Evolutionary conservation across 2,888 invertebrate species (phyloP).

Genomic region (Cataglyphis albicans): DNA sequence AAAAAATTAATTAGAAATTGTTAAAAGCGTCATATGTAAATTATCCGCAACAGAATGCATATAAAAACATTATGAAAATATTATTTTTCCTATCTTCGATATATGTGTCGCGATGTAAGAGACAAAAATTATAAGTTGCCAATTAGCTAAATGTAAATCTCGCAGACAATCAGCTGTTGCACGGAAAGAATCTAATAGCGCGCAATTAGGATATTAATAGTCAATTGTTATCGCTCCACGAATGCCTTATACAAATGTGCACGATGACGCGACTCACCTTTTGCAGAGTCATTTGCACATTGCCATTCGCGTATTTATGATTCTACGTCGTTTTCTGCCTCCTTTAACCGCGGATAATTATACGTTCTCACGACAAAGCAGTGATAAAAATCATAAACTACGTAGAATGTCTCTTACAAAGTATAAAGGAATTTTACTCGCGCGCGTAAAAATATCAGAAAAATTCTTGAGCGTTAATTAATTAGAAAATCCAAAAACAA

Average conservation of each 20-base stretch:
- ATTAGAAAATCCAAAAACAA: neutral
- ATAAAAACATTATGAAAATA: neutral
- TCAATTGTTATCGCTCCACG: constrained; percentile 55
- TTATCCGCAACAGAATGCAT: neutral
- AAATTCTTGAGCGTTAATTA: neutral
- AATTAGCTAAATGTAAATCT: constrained; percentile 15
- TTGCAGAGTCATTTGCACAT: constrained; percentile 54
- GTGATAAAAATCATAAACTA: constrained; percentile 30
- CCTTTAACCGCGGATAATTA: neutral
- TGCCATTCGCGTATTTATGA: constrained; percentile 41
- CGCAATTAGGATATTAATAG: constrained; percentile 50
- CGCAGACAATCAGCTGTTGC: neutral
- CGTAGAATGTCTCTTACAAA: neutral
- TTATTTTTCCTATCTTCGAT: neutral
- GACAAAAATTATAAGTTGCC: neutral
- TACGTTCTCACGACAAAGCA: neutral
- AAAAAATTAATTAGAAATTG: neutral
- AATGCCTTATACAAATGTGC: constrained; percentile 50
- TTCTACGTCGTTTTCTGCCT: constrained; percentile 13
- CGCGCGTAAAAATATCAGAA: neutral
- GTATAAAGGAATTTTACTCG: neutral
- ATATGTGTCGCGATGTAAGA: neutral
- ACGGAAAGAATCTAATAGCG: constrained; percentile 1
- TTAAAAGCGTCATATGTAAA: neutral
- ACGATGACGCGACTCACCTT: constrained; percentile 52